Conservation (phyloP, 2,113 vertebrate species). For the Choloepus hoffmanni region DNA sequence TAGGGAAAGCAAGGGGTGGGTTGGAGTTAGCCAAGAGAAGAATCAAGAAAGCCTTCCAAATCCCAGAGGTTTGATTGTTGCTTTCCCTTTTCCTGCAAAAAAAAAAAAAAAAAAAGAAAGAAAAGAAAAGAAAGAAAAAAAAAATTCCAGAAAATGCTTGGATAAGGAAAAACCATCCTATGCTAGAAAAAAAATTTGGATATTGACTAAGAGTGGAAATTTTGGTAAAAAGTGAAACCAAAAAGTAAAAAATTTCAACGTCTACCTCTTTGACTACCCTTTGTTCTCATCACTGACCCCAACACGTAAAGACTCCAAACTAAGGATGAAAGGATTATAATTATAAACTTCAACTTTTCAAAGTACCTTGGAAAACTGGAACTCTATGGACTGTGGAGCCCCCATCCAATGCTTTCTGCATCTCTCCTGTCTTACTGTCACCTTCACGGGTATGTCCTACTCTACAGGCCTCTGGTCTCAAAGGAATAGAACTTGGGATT, state of each 20-base stretch:
- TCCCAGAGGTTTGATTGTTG: not conserved
- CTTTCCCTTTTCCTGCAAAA: slow-evolving; percentile 58
- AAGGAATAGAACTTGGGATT: not conserved
- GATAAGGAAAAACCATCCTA: slow-evolving; percentile 54
- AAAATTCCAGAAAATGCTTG: slow-evolving; percentile 41
- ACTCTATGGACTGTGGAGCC: not conserved
- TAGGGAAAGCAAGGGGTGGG: not conserved
- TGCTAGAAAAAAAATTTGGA: not conserved
- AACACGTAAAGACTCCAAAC: not conserved
- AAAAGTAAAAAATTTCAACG: not conserved
- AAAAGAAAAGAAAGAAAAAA: not conserved
- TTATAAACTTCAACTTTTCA: slow-evolving; percentile 18
- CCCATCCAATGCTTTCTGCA: not conserved
- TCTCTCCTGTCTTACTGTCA: not conserved
- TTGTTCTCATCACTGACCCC: not conserved
- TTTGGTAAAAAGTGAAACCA: slow-evolving; percentile 21
- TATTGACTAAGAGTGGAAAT: slow-evolving; percentile 33
- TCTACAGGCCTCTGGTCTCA: not conserved
- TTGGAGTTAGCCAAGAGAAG: slow-evolving; percentile 58
- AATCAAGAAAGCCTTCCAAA: slow-evolving; percentile 26
- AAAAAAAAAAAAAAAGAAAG: not conserved
- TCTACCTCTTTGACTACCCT: not conserved
- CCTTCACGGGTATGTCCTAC: rapidly evolving
- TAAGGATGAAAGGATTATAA: not conserved
- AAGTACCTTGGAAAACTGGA: not conserved